Evolutionary conservation across 2,888 invertebrate genomes (phyloP), one percentile per base, ranked within the genome.

Genomic region (Callosobruchus maculatus): DNA sequence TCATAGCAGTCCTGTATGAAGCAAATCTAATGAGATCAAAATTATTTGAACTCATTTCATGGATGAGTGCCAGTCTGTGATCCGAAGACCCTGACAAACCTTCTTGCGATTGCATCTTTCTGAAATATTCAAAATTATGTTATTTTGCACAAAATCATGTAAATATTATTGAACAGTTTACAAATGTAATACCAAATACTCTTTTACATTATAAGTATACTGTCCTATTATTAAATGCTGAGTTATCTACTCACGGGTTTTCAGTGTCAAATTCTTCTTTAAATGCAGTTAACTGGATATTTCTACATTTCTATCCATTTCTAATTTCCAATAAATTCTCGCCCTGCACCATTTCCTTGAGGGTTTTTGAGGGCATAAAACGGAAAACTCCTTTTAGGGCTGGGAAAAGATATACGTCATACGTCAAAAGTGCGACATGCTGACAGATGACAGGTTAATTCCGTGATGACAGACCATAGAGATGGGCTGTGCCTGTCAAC

Each of bases 1-100:
- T 99, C 85, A 97, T 97, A 9, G 99, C 98, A 2, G 98, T 98
- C 79, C 99, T 92, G 88, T 99, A 99, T 0, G 98, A 98, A 70
- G 99, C 97, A 88, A 99, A 99, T 82, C 98, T 91, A 84, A 99
- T 99, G 78, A 95, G 92, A 88, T 99, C 98, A 86, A 96, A 98
- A 87, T 97, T 96, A 87, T 97, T 96, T 81, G 95, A 92, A 79
- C 95, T 91, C 92, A 96, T 93, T 88, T 96, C 96, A 85, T 95
- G 95, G 78, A 94, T 88, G 74, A 96, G 90, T 82, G 93, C 93
- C 75, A 95, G 90, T 76, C 95, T 91, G 80, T 93, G 93, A 87
- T 93, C 93, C 68, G 86, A 84, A 75, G 86, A 84, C 78, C 86
- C 86, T 71, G 86, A 83, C 72, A 86, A 78, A 74, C 83, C 83